Evolutionary conservation across 2,797 vertebrate species (phyloP), one percentile per base, ranked within the genome.

Genomic region (Gouania willdenowi): DNA sequence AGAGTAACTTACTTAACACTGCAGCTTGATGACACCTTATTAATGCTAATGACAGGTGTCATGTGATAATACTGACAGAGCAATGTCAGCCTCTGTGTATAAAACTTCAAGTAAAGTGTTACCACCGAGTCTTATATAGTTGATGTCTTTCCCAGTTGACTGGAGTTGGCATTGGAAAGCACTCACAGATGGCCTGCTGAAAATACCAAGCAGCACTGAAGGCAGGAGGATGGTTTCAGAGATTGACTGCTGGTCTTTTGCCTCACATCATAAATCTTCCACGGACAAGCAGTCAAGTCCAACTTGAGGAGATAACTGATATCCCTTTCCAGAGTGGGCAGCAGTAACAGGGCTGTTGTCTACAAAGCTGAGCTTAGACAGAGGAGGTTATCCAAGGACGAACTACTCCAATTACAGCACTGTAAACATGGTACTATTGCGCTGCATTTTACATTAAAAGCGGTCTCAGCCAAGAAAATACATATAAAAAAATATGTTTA

Each of bases 251-350:
- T 8, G 23, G 47, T 43, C 42, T 41, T 12, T 15, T 51, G 51
- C 61, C 66, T 74, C 58, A 54, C 28, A 17, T 65, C 44, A 51
- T 72, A 55, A 75, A 72, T 79, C 71, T 66, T 63, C 54, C 49
- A 44, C 18, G 51, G 45, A 62, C 40, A 52, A 31, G 61, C 57
- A 38, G 61, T 68, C 39, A 44, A 45, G 43, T 66, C 27, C 50
- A 39, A 41, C 54, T 57, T 66, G 29, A 38, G 53, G 35, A 77
- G 34, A 68, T 60, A 60, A 60, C 29, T 5, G 19, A 58, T 53
- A 43, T 46, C 49, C 8, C 46, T 39, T 32, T 42, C 33, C n/a
- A 32, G 41, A 38, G 27, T 5, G 49, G 41, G 15, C 37, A 16
- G 31, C 9, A 46, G 45, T 20, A 19, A 55, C 32, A 48, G 36